A percentile compares a stretch with the other conserved stretches of the same genome.
Conservation (phyloP, 2,888 invertebrate genomes). For the Camptogramma bilineatum region DNA sequence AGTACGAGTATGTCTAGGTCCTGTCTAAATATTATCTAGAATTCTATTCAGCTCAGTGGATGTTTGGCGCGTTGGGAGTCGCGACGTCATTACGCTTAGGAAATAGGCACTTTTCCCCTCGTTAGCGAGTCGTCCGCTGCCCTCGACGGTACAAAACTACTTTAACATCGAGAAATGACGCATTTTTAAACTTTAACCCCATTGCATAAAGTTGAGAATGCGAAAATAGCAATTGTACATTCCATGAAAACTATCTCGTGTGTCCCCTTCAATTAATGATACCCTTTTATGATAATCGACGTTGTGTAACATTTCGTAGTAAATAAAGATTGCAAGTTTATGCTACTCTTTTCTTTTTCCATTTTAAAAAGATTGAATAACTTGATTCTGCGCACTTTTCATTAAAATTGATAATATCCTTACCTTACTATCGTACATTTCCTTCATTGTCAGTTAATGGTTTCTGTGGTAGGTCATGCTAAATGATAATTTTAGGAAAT, state of each 20-base stretch:
- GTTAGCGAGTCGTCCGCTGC: conserved; percentile 77
- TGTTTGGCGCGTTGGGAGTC: conserved; percentile 65
- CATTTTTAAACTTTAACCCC: conserved; percentile 36
- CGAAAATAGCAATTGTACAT: conserved; percentile 32
- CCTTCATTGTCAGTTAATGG: too few species aligned
- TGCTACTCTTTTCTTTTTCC: conserved; percentile 1
- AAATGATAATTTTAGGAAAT: too few species aligned
- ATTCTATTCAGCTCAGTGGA: conserved; percentile 49
- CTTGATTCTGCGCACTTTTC: too few species aligned
- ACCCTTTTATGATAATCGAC: conserved; percentile 42
- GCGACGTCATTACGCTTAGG: conserved; percentile 81
- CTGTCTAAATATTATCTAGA: conserved; percentile 56
- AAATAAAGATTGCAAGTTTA: conserved; percentile 22
- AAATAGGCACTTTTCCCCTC: conserved; percentile 85
- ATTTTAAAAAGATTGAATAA: background rate
- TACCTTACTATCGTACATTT: too few species aligned
- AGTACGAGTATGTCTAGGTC: conserved; percentile 34
- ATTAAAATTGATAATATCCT: too few species aligned
- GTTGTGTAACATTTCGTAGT: conserved; percentile 28
- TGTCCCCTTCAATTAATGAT: conserved; percentile 54
- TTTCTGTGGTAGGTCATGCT: too few species aligned
- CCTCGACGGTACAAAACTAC: conserved; percentile 57
- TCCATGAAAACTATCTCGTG: conserved; percentile 51
- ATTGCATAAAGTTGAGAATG: conserved; percentile 23
- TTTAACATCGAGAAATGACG: conserved; percentile 30